Conservation (phyloP, 2,888 invertebrate species). For the Polymixis flavicincta region DNA sequence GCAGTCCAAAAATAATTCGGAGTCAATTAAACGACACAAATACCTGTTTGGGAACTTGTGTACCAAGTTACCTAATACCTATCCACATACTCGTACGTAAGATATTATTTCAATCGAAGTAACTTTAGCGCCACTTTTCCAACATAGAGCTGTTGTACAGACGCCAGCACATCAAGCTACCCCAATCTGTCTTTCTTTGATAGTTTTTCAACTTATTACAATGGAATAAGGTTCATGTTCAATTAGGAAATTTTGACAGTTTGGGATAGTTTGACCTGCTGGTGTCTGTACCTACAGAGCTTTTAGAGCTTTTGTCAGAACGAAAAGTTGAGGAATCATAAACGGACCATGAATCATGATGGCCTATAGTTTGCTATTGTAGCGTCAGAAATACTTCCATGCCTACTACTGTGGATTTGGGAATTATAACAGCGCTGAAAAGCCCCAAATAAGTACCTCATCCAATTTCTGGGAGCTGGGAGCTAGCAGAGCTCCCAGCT, state of each 20-base stretch:
- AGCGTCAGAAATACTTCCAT: neutral
- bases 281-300: no score
- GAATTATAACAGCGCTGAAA: neutral
- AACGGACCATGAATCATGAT: neutral
- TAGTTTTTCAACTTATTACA: no score
- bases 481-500: no score
- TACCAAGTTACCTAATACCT: neutral
- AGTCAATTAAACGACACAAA: neutral
- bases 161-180: no score
- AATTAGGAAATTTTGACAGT: no score
- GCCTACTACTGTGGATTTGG: neutral
- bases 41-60: conserved; percentile 2
- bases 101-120: neutral
- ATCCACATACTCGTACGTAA: neutral
- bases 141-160: no score
- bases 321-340: neutral
- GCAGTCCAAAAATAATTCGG: neutral
- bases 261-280: no score
- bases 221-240: no score
- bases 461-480: neutral
- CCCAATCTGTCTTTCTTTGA: no score
- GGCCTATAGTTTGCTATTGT: neutral
- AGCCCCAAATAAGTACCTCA: neutral
- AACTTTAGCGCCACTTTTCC: neutral
- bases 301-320: neutral